Evolutionary conservation across 1,140 invertebrate species (phyloP), one percentile per base, ranked within the genome.

Genomic region (Platyscapa corneri): DNA sequence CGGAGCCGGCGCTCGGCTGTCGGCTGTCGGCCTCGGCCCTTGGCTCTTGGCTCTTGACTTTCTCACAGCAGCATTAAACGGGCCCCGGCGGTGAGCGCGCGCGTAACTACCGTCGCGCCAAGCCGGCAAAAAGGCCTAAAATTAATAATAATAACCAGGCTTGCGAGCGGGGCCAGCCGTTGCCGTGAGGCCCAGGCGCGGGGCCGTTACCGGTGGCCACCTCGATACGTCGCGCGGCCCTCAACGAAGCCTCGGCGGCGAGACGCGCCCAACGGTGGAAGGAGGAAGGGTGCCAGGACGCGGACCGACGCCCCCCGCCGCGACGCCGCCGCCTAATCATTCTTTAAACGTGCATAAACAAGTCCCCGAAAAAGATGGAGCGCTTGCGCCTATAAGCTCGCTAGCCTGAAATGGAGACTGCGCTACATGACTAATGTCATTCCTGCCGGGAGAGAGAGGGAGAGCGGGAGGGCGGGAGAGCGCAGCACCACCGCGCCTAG

Each of bases 331-430:
- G 92, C 91, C 93, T 93, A 93, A 93, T 93, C 93, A 93, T 93
- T 93, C 92, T 93, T 93, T 93, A 93, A 93, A 93, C 91, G 92
- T 90, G 91, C 91, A 92, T 93, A 92, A 93, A 93, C 92, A 93
- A 93, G 91, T 92, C 90, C 83, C 89, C 88, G 86, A 87, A 88
- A 87, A 64, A 42, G 49, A 46, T 56, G 37, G 27, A 37, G 37
- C 37, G 70, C 23, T 23, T 39, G 37, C 39, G 32, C 37, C n/a
- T 23, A 27, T 53, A 18, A 53, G 23, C 14, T 46, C 30, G 53
- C 14, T 60, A 78, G 53, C 1, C 27, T 16, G 87, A 87, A 85
- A 86, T 88, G 79, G 83, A 83, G 87, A 86, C 89, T 90, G 88
- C n/a, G 42, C 80, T 90, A 88, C 89, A 92, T 92, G 92, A 92